Evolutionary conservation across 2,797 vertebrate genomes (phyloP).

Genomic region (Todus mexicanus): DNA sequence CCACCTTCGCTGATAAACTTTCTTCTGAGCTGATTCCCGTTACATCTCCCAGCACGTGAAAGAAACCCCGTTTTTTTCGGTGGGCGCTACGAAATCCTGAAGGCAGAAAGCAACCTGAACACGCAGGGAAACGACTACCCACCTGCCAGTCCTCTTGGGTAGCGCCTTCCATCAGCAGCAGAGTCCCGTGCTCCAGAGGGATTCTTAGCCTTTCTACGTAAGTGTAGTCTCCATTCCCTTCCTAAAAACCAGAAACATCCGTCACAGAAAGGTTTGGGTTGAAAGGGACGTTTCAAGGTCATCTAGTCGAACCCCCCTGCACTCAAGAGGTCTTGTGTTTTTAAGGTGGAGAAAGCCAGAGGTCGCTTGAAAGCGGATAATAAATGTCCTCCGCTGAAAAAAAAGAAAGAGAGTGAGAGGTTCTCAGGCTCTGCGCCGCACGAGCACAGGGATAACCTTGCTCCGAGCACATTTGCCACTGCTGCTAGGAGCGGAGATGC

Average conservation of each 20-base stretch:
- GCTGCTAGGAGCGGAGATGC: too few species aligned
- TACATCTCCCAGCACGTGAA: neutral
- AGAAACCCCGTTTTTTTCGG: neutral
- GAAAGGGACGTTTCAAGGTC: neutral
- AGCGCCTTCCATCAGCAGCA: slow-evolving; percentile 92
- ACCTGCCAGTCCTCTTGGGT: slow-evolving; percentile 98
- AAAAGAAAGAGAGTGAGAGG: too few species aligned
- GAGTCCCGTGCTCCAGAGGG: slow-evolving; percentile 86
- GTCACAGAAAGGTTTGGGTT: neutral
- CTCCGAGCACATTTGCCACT: too few species aligned
- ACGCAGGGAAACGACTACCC: neutral
- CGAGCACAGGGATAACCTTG: too few species aligned
- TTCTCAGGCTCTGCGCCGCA: too few species aligned
- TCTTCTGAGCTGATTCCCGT: neutral
- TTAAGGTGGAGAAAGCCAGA: too few species aligned
- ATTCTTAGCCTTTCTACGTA: slow-evolving; percentile 84
- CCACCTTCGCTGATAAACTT: neutral
- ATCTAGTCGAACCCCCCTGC: neutral
- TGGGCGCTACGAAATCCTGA: neutral
- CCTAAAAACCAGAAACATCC: slow-evolving; percentile 75
- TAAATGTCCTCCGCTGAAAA: too few species aligned
- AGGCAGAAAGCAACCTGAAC: neutral
- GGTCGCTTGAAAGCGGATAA: too few species aligned
- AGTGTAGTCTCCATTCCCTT: slow-evolving; percentile 87
- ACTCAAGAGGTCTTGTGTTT: too few species aligned